These are phyloP conservation scores for Goniozus legneri DNA, from an alignment of 1,140 invertebrate genomes.

Conservation along the genomic window DNA sequence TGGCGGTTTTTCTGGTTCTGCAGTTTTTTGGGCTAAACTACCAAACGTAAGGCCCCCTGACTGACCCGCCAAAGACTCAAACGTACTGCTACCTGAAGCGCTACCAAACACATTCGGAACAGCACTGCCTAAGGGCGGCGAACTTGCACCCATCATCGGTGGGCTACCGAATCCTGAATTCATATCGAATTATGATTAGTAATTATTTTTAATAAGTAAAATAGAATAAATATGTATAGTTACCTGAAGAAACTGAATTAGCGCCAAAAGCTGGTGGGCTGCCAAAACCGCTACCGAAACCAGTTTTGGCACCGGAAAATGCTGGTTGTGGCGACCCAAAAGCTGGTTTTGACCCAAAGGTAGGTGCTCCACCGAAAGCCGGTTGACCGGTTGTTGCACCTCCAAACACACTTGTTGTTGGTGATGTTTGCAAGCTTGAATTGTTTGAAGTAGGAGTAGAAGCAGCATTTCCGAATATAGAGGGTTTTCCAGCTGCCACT, in stretches of 20 bases:
- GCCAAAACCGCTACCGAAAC: constrained; percentile 33
- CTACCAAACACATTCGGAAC: constrained; percentile 45
- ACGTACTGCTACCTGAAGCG: constrained; percentile 31
- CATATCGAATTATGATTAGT: neutral
- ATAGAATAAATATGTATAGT: neutral
- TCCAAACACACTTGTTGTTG: constrained; percentile 21
- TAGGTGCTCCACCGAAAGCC: constrained; percentile 24
- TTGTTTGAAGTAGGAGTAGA: too few species aligned
- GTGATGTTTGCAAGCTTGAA: neutral
- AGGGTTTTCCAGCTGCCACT: constrained; percentile 6
- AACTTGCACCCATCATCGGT: constrained; percentile 28
- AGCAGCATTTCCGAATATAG: neutral
- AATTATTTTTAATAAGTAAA: constrained; percentile 1
- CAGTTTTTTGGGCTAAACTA: constrained; percentile 45
- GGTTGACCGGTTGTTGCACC: constrained; percentile 12
- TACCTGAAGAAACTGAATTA: constrained; percentile 15
- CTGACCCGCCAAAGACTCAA: constrained; percentile 44
- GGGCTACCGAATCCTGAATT: constrained; percentile 40
- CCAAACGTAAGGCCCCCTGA: constrained; percentile 43
- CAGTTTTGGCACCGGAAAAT: constrained; percentile 25
- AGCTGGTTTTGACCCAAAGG: constrained; percentile 40
- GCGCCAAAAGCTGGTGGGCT: constrained; percentile 23
- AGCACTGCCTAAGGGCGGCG: constrained; percentile 29
- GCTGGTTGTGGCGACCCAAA: constrained; percentile 27
- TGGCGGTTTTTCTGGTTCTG: constrained; percentile 37